These are phyloP conservation scores for human (Homo sapiens) DNA, from an alignment of 2,113 vertebrate species.

Conservation along the genomic window GRCh38 chrX:9385001-9385500, in stretches of 20 bases:
- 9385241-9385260: no score
- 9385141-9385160: background rate
- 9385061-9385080: background rate
- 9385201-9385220: background rate
- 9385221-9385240: no score
- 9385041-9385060: background rate
- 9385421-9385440: background rate
- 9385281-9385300: background rate
- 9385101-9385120: background rate
- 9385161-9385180: no score
- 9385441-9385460: rapidly evolving
- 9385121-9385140: background rate
- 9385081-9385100: background rate
- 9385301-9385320: background rate
- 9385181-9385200: background rate
- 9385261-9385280: no score
- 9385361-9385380: background rate
- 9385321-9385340: background rate
- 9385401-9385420: background rate
- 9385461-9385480: background rate
- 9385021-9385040: background rate
- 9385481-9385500: background rate
- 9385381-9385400: background rate
- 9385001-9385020: background rate
- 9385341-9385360: background rate